Percentiles rank a stretch among this genome's conserved stretches.
phyloP scores from a whole-genome alignment of 2,113 vertebrate genomes.

The Macroglossus sobrinus region DNA sequence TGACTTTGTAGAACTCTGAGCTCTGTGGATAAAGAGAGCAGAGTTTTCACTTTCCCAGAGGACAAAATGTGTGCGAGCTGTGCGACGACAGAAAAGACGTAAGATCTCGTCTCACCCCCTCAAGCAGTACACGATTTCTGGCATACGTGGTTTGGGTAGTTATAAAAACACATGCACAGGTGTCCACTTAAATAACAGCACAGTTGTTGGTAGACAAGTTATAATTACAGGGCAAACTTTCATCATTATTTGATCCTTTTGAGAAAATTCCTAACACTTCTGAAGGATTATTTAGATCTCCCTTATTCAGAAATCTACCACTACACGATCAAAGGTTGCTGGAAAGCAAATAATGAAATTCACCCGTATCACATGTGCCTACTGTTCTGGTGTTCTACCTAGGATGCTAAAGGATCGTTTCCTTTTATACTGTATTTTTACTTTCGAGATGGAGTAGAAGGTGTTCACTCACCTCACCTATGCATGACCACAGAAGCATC shows the following conservation, averaged over 20 bases:
- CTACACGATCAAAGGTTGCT: background rate
- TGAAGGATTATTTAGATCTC: background rate
- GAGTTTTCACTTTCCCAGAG: constrained; percentile 24
- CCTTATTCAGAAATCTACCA: background rate
- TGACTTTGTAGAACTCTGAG: constrained; percentile 95
- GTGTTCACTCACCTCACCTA: background rate
- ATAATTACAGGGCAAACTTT: background rate
- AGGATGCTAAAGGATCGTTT: background rate
- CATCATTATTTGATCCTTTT: background rate
- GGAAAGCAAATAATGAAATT: constrained; percentile 15
- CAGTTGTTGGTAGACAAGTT: background rate
- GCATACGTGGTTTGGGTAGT: background rate
- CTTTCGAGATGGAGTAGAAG: background rate
- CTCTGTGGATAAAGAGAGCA: constrained; percentile 83
- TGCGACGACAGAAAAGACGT: background rate
- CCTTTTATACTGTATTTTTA: background rate
- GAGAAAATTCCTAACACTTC: background rate
- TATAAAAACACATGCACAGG: background rate
- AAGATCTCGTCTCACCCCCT: background rate
- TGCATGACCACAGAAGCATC: background rate
- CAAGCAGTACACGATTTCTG: background rate
- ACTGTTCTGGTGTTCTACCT: background rate
- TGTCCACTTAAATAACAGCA: background rate
- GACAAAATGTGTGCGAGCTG: background rate
- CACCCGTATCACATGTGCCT: background rate